Evolutionary conservation across 1,140 invertebrate genomes (phyloP), one percentile per base, ranked within the genome.

Genomic region (Stenopsyche tienmushanensis): DNA sequence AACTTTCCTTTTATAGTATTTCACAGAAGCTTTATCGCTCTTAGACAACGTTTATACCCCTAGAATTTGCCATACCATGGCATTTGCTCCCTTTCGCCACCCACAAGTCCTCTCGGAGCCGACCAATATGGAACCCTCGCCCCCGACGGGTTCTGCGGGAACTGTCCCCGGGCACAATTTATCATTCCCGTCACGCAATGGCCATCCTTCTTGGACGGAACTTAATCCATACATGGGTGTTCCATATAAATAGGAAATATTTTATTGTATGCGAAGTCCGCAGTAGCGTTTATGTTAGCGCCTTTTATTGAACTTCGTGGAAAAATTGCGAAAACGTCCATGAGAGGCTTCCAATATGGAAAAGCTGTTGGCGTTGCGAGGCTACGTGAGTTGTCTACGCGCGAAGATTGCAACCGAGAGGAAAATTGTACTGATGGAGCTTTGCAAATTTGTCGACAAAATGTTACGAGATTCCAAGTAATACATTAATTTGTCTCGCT

Each of bases 141-240:
- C 7, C 50, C 24, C 1, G 13, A 1, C 26, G 21, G n/a, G n/a
- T 20, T 13, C 26, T 18, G 44, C 57, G 55, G 55, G 55, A n/a
- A 60, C 41, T 60, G 57, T 60, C 50, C 57, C 62, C 47, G 49
- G 34, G 58, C 24, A 41, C 62, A 54, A 70, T 70, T 67, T 70
- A 70, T 70, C 69, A 70, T 66, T 66, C 65, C 55, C 62, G 69
- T 70, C 69, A 70, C 65, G 69, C 47, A 24, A 23, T 49, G 62
- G 62, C 62, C 69, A 67, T 70, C 69, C 69, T 66, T 67, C 65
- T 66, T 62, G 65, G 65, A 67, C 65, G 65, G 69, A 62, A 70
- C 65, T 70, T 67, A 70, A 70, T 70, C 69, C 65, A 67, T 70
- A 70, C 62, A 67, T 70, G 65, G 65, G 53, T 59, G 67, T 60